Evolutionary conservation across 30 jellyfish, hydroid and myxozoan genomes (phyloP), one percentile per base, ranked within the genome.

Genomic region (Catostylus mosaicus): DNA sequence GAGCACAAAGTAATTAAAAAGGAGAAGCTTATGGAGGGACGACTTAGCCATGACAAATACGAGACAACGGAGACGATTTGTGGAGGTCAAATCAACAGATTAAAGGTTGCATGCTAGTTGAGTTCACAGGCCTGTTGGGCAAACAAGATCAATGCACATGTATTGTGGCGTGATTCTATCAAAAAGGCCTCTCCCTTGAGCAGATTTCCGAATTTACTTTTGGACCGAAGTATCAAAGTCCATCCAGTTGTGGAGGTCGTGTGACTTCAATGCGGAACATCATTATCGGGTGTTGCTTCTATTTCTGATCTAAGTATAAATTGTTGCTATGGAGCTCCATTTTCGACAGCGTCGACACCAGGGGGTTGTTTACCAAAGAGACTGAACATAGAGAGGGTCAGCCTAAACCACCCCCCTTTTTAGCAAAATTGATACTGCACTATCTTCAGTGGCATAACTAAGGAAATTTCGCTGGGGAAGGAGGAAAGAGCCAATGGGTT

Each of bases 141-240:
- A 68, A 68, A 68, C 64, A 68, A 36, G 64, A 68, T 36, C 63
- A 34, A 10, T 37, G 20, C 10, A 2, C 12, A 12, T 24, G 45
- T 22, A 2, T 68, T 68, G 64, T 68, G 45, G 64, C n/a, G 11
- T 8, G 18, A 16, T 37, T 35, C 16, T 37, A 68, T 68, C 37
- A 68, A 36, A 68, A 37, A 33, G 24, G 64, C 62, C 56, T 36
- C 57, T 20, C 19, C 37, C 64, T 36, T 35, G 38, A 3, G 29
- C 19, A 35, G 80, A 43, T 68, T 34, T 68, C 56, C 33, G 59
- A 68, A 68, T 68, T 68, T 18, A 45, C 64, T 7, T 45, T 68
- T 30, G 63, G 37, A 68, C 62, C 30, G 64, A 19, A 22, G 35
- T 74, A 50, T 35, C 85, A 74, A 35, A 74, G 85, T 74, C 85